These are phyloP conservation scores for Hermodice carunculata DNA, from an alignment of 2,888 invertebrate species.

Conservation along the genomic window DNA sequence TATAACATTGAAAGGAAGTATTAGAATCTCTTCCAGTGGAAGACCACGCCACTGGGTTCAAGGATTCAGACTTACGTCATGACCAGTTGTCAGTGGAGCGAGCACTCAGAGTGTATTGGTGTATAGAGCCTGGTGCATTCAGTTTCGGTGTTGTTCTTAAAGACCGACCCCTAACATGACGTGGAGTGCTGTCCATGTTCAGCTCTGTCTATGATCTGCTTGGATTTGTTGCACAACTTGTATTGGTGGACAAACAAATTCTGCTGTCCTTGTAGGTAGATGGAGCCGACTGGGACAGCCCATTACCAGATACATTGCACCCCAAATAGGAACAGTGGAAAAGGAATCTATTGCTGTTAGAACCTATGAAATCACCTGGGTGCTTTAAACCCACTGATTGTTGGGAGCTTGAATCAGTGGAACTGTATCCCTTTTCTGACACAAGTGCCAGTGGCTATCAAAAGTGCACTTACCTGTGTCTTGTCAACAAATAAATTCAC, in stretches of 20 bases:
- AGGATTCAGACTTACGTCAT: neutral
- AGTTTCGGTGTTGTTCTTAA: slow-evolving; percentile 32
- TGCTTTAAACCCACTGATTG: slow-evolving; percentile 35
- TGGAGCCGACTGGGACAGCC: slow-evolving; percentile 37
- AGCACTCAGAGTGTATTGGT: slow-evolving; percentile 36
- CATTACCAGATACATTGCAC: slow-evolving; percentile 13
- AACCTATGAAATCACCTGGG: neutral
- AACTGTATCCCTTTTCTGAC: slow-evolving; percentile 46
- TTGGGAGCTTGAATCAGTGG: slow-evolving; percentile 17
- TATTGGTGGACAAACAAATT: slow-evolving; percentile 35
- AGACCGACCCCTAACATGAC: slow-evolving; percentile 34
- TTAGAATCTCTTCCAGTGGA: slow-evolving; percentile 1
- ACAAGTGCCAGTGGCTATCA: slow-evolving; percentile 39
- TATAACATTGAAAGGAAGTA: neutral
- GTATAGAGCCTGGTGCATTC: slow-evolving; percentile 39
- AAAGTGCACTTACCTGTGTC: slow-evolving; percentile 38
- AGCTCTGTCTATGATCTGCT: slow-evolving; percentile 43
- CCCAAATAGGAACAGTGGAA: slow-evolving; percentile 8
- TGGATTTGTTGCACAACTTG: slow-evolving; percentile 41
- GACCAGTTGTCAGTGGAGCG: neutral
- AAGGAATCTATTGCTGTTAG: neutral
- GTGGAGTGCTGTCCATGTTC: slow-evolving; percentile 40
- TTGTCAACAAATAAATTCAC: slow-evolving; percentile 26
- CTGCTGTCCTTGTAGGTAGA: slow-evolving; percentile 36
- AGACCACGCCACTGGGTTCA: neutral